Conservation (phyloP, 2,888 invertebrate genomes). For the Dascillus cervinus region DNA sequence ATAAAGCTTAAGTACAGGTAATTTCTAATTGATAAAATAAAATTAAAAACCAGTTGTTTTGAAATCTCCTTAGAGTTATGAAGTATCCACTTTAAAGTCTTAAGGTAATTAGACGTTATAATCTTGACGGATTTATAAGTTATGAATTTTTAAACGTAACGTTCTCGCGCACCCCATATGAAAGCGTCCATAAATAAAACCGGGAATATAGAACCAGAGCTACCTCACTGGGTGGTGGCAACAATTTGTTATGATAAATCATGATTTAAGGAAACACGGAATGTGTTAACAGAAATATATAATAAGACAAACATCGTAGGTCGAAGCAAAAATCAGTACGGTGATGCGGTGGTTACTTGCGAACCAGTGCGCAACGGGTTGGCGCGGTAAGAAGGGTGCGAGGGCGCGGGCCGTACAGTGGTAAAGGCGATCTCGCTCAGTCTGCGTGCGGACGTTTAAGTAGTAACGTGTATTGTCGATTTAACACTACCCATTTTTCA, state of each 20-base stretch:
- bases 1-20: too few relatives aligned
- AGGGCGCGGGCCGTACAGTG: constrained; percentile 48
- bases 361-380: constrained; percentile 43
- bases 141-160: too few relatives aligned
- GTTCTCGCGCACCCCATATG: too few relatives aligned
- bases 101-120: too few relatives aligned
- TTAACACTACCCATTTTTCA: too few relatives aligned
- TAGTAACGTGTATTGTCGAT: constrained; percentile 13
- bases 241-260: neutral
- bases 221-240: neutral
- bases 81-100: too few relatives aligned
- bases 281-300: constrained; percentile 6
- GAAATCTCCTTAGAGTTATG: too few relatives aligned
- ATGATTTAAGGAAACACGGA: neutral
- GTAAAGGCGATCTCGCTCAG: constrained; percentile 38
- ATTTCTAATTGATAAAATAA: too few relatives aligned
- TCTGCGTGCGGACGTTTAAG: constrained; percentile 38
- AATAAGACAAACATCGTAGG: constrained; percentile 24
- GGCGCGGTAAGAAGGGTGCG: constrained; percentile 43
- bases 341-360: constrained; percentile 41
- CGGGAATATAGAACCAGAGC: too few relatives aligned
- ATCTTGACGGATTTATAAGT: too few relatives aligned
- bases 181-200: too few relatives aligned
- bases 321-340: constrained; percentile 37
- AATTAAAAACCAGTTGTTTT: too few relatives aligned